Evolutionary conservation across 1,140 invertebrate species (phyloP), one percentile per base, ranked within the genome.

Genomic region (Lordiphosa stackelbergi): DNA sequence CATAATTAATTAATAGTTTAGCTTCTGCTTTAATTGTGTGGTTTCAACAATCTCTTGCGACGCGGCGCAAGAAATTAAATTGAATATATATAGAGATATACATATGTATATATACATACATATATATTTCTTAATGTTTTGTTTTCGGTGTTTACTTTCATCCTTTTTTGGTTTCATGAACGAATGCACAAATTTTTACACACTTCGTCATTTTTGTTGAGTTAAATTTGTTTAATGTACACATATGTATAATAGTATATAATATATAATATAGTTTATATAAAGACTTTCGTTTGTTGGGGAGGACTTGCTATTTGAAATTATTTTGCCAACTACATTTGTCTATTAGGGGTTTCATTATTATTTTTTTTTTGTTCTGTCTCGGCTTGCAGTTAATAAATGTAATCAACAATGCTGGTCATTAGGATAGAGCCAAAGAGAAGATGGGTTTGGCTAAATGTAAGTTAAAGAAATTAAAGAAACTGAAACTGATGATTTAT

Each of bases 171-270:
- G 43, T 46, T 46, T 77, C 61, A 77, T 84, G 77, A 84, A 83
- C 77, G 77, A 83, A 83, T 83, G 77, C 78, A 83, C 72, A 77
- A 56, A 58, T 83, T 83, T 46, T 84, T 83, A 84, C 77, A 83
- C 69, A 77, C 73, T 83, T 83, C 77, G 77, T 56, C 77, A 84
- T 83, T 75, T 48, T 53, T 61, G 41, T 61, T 34, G 46, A 11
- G 38, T 37, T 53, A 11, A 38, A 36, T 59, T 53, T 57, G 62
- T 81, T 81, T 57, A 74, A 79, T 81, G 60, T 79, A 75, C 75
- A 79, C 66, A 74, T 81, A 79, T 79, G 66, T 75, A 74, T 78
- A 66, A 60, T 57, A 31, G 28, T 31, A 31, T 31, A 64, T 65
- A 69, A 36, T 81, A 79, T 73, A 55, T 72, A 57, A 59, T 66